Conservation (phyloP, 2,797 vertebrate genomes). For the Chloroceryle inda region DNA sequence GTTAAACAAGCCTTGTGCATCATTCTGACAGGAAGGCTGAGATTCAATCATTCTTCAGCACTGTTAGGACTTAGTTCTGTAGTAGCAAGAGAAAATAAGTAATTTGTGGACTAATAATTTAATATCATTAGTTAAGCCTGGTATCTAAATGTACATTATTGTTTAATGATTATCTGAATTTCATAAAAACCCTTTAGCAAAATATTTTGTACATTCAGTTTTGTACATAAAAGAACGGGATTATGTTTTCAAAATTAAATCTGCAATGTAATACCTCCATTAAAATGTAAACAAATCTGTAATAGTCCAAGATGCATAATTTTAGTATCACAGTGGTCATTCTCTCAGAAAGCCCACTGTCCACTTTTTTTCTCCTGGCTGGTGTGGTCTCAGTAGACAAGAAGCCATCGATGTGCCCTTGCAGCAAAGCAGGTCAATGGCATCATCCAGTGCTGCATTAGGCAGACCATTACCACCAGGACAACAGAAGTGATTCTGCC, state of each 20-base stretch:
- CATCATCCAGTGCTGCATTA: neutral
- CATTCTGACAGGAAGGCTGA: slow-evolving; percentile 53
- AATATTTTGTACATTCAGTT: neutral
- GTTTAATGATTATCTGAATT: neutral
- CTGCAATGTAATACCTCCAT: neutral
- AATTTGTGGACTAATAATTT: neutral
- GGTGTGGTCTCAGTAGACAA: fast-evolving
- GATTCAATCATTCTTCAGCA: slow-evolving; percentile 65
- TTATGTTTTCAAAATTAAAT: neutral
- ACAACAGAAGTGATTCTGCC: neutral
- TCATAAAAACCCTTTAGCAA: neutral
- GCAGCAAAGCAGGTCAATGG: neutral
- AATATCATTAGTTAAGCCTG: neutral
- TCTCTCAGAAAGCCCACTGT: neutral
- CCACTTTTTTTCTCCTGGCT: neutral
- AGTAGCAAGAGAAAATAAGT: slow-evolving; percentile 19
- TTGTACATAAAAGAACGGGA: neutral
- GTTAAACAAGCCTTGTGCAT: slow-evolving; percentile 27
- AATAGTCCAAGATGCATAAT: neutral
- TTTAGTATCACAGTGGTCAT: neutral
- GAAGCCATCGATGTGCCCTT: neutral
- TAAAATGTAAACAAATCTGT: neutral
- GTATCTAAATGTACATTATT: neutral
- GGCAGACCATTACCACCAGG: neutral
- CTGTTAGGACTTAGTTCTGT: neutral